Conservation (phyloP, 1,140 invertebrate species). For the Drosophila nigrodunni region DNA sequence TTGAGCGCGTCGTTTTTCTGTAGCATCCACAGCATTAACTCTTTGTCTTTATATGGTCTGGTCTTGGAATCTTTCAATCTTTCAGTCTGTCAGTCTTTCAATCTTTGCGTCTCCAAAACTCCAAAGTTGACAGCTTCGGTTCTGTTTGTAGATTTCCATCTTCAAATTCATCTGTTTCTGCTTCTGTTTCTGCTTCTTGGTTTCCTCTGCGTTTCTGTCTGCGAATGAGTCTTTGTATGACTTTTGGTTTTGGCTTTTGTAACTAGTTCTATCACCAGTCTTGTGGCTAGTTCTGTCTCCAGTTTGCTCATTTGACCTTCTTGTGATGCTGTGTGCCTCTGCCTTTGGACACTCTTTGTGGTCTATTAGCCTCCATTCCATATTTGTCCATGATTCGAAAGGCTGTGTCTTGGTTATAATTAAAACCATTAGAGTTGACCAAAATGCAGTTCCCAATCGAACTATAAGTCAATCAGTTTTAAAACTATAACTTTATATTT, state of each 20-base stretch:
- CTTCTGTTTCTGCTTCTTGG: background rate
- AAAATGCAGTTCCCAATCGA: too few species aligned
- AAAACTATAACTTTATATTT: too few species aligned
- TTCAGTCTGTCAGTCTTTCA: background rate
- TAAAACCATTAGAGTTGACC: too few species aligned
- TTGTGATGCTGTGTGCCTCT: background rate
- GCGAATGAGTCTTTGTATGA: background rate
- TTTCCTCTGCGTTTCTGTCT: background rate
- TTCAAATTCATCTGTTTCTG: background rate
- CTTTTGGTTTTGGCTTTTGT: background rate
- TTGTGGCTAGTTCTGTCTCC: slow-evolving; percentile 11
- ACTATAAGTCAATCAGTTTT: too few species aligned
- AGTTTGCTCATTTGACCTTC: background rate
- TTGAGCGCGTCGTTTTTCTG: slow-evolving; percentile 26
- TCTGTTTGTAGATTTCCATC: background rate
- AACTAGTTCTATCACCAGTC: slow-evolving; percentile 5
- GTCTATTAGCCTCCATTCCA: too few species aligned
- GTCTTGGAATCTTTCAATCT: background rate
- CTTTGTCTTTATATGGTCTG: slow-evolving; percentile 4
- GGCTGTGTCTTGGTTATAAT: too few species aligned
- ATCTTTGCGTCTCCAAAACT: background rate
- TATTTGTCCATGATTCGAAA: too few species aligned
- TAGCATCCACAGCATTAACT: slow-evolving; percentile 25
- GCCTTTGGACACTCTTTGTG: slow-evolving; percentile 6
- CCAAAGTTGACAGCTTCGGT: background rate